Conservation (phyloP, 1,140 invertebrate species). For the Ceratina australensis region DNA sequence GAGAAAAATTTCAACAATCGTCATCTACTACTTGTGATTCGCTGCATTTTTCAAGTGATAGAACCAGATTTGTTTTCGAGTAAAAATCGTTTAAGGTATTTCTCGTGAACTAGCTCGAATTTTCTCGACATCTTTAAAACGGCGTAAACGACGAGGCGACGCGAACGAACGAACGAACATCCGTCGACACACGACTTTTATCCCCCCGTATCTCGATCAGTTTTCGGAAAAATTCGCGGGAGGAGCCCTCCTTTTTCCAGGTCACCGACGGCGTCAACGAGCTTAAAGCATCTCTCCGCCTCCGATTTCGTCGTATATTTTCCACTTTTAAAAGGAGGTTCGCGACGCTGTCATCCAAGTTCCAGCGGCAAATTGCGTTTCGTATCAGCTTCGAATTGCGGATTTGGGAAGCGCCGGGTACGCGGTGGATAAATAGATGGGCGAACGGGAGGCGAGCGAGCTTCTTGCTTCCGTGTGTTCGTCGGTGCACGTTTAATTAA, state of each 20-base stretch:
- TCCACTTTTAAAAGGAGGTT: conserved; percentile 18
- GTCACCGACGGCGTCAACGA: conserved; percentile 39
- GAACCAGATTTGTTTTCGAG: too few species aligned
- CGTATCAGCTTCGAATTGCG: conserved; percentile 39
- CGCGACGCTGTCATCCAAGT: conserved; percentile 17
- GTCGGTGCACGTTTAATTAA: neutral
- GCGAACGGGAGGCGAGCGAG: neutral
- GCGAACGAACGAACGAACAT: neutral
- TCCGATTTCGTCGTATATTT: conserved; percentile 36
- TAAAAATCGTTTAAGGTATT: too few species aligned
- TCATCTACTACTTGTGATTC: too few species aligned
- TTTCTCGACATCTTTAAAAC: too few species aligned
- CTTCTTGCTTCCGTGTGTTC: neutral
- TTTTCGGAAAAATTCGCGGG: conserved; percentile 35
- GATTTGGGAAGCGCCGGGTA: conserved; percentile 22
- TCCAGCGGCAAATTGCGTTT: conserved; percentile 44
- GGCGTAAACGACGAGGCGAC: too few species aligned
- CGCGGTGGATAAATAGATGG: neutral
- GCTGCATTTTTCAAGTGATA: too few species aligned
- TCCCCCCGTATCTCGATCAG: neutral
- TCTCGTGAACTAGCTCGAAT: too few species aligned
- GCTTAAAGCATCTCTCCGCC: neutral
- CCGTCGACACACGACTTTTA: neutral
- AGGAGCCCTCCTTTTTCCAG: conserved; percentile 23
- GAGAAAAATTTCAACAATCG: too few species aligned